Evolutionary conservation across 1,140 invertebrate species (phyloP).

Genomic region (Zaprionus taronus): DNA sequence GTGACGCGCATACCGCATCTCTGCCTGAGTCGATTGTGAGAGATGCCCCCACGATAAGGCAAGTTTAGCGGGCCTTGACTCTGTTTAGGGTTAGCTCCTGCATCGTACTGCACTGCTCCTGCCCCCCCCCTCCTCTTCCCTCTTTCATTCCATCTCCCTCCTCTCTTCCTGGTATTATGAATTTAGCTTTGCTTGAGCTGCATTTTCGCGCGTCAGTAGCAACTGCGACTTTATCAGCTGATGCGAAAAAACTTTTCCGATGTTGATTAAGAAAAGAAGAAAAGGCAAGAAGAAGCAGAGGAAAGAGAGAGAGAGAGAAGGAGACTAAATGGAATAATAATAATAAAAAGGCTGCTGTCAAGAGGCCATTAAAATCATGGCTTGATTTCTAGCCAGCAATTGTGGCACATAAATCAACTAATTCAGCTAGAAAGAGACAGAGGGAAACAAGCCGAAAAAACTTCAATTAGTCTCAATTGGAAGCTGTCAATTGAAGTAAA

Average conservation of each 20-base stretch:
- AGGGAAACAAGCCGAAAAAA: constrained; percentile 8
- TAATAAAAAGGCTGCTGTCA: constrained; percentile 17
- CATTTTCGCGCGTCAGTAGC: constrained; percentile 34
- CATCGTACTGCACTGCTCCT: background rate
- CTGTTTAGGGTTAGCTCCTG: constrained; percentile 17
- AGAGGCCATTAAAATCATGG: constrained; percentile 68
- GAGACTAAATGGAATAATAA: constrained; percentile 2
- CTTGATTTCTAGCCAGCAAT: constrained; percentile 54
- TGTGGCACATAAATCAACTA: constrained; percentile 71
- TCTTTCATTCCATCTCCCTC: background rate
- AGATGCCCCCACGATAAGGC: constrained; percentile 20
- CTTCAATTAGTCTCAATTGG: constrained; percentile 69
- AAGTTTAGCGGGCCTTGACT: constrained; percentile 39
- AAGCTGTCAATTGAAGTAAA: constrained; percentile 59
- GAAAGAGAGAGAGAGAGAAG: too few species aligned
- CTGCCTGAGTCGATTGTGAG: background rate
- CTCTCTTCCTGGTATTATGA: constrained; percentile 9
- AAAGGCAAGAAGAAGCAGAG: background rate
- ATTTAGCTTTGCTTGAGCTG: constrained; percentile 19
- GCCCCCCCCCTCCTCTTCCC: background rate
- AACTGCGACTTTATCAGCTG: constrained; percentile 23
- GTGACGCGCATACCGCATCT: constrained; percentile 5
- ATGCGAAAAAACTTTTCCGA: constrained; percentile 53
- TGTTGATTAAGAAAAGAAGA: constrained; percentile 63
- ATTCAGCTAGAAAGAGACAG: constrained; percentile 41